Percentiles rank a stretch among this genome's conserved stretches.
Conservation (phyloP, 2,888 invertebrate species). For the Scelioninae gen. 1 region DNA sequence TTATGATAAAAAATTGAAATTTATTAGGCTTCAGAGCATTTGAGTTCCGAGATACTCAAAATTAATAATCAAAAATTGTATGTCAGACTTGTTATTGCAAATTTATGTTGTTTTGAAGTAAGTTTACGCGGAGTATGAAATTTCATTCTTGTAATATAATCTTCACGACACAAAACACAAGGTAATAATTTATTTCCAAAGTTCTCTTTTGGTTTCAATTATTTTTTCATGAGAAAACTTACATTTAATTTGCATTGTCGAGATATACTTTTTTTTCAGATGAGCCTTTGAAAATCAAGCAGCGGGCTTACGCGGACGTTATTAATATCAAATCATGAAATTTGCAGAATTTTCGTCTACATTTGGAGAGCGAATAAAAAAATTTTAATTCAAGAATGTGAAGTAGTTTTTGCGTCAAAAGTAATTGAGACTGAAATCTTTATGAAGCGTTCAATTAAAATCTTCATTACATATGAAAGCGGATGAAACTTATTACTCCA, state of each 20-base stretch:
- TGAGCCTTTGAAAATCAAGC: constrained; percentile 39
- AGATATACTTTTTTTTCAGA: constrained; percentile 15
- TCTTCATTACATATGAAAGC: constrained; percentile 31
- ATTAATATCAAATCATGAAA: constrained; percentile 4
- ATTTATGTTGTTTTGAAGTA: constrained; percentile 17
- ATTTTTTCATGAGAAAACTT: constrained; percentile 9
- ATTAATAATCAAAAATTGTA: constrained; percentile 12
- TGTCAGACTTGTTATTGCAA: neutral
- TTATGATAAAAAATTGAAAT: neutral
- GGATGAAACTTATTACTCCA: constrained; percentile 50
- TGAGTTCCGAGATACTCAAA: neutral
- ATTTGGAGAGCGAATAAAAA: neutral
- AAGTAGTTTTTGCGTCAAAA: constrained; percentile 13
- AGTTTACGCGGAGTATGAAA: constrained; percentile 2
- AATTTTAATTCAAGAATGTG: constrained; percentile 14
- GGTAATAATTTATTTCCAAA: constrained; percentile 1
- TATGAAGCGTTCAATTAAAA: constrained; percentile 47
- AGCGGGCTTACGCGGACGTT: constrained; percentile 1
- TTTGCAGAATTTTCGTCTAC: neutral
- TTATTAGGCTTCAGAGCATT: neutral
- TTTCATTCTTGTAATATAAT: constrained; percentile 20
- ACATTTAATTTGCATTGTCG: constrained; percentile 13
- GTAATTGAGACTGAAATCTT: constrained; percentile 38
- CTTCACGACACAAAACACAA: constrained; percentile 22
- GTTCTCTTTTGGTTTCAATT: constrained; percentile 3